A percentile compares a stretch with the other conserved stretches of the same genome.
These are phyloP conservation scores for Indicator indicator DNA, from an alignment of 2,113 vertebrate species.

Conservation along the genomic window DNA sequence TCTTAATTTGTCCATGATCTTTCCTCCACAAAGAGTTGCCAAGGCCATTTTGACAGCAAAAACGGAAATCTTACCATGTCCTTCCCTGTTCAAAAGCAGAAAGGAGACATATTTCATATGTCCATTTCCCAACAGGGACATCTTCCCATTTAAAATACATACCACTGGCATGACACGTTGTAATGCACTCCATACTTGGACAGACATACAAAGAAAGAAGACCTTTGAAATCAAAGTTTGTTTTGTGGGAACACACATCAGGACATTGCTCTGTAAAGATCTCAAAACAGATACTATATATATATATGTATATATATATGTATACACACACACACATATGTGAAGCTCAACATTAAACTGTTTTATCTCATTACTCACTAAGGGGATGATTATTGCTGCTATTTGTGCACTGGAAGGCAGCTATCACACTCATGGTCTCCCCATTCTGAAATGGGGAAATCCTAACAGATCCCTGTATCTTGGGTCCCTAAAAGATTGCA, in stretches of 20 bases:
- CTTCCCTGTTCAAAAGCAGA: constrained; percentile 84
- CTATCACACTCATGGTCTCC: neutral
- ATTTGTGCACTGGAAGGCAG: neutral
- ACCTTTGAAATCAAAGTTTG: neutral
- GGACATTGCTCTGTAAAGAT: neutral
- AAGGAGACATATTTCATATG: neutral
- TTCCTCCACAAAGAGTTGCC: constrained; percentile 95
- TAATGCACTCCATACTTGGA: neutral
- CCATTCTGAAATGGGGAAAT: neutral
- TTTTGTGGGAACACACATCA: neutral
- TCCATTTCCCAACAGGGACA: neutral
- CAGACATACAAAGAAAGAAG: neutral
- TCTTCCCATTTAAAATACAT: neutral
- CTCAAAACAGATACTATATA: neutral
- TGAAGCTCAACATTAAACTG: neutral
- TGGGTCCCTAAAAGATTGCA: neutral
- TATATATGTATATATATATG: too few species aligned
- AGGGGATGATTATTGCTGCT: neutral
- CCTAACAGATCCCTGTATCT: neutral
- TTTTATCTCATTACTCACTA: neutral
- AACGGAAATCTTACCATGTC: constrained; percentile 92
- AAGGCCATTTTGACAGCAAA: constrained; percentile 96
- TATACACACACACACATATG: neutral
- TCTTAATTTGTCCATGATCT: constrained; percentile 99
- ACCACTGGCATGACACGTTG: neutral